Percentiles rank a stretch among this genome's conserved stretches.
phyloP scores from a whole-genome alignment of 2,888 invertebrate genomes.

The Ormia ochracea region DNA sequence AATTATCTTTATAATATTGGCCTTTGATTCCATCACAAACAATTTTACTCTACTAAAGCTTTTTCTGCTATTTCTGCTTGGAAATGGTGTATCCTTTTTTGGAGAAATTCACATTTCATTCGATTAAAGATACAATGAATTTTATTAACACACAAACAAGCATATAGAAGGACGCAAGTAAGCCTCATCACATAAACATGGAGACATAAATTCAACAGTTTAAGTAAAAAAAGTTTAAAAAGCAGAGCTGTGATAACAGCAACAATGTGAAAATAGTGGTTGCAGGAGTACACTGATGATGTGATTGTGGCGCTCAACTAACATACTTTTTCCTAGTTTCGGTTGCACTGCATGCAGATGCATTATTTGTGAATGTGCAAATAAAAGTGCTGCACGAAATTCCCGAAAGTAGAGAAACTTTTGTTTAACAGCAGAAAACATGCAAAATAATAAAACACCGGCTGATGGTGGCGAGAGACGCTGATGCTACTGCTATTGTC shows the following conservation, averaged over 20 bases:
- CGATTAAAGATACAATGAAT: background rate
- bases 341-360: background rate
- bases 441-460: background rate
- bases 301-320: background rate
- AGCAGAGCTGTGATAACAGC: no score
- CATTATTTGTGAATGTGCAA: conserved; percentile 20
- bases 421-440: background rate
- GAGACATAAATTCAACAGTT: no score
- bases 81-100: conserved; percentile 7
- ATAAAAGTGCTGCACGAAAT: conserved; percentile 39
- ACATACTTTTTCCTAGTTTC: background rate
- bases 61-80: background rate
- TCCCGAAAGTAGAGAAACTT: background rate
- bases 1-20: no score
- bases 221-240: no score
- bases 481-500: no score
- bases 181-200: no score
- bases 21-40: no score
- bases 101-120: conserved; percentile 9
- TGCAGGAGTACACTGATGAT: no score
- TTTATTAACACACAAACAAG: no score
- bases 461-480: no score
- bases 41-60: no score
- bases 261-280: conserved; percentile 7
- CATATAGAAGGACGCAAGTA: no score